phyloP scores from a whole-genome alignment of 2,113 vertebrate species.

The Zosterops lateralis region DNA sequence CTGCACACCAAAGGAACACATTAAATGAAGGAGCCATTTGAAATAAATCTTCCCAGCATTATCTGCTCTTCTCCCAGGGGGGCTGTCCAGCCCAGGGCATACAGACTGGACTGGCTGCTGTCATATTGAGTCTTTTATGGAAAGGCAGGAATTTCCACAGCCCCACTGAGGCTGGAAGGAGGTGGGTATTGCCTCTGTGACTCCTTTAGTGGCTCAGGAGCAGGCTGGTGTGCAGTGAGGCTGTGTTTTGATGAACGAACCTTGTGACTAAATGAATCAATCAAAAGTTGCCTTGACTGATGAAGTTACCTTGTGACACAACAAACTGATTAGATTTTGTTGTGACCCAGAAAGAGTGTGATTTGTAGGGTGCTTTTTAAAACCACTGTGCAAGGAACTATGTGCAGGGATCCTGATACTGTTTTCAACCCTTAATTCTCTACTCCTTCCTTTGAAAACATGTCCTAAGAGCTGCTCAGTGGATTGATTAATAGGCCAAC shows the following conservation, averaged over 20 bases:
- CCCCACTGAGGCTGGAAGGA: neutral
- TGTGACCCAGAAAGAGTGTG: neutral
- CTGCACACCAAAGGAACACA: neutral
- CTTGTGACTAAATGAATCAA: neutral
- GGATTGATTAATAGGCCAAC: neutral
- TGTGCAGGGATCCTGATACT: neutral
- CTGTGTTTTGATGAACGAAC: neutral
- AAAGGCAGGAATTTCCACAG: neutral
- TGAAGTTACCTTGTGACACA: neutral
- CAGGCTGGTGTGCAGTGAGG: neutral
- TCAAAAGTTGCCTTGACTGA: neutral
- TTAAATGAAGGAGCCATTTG: neutral
- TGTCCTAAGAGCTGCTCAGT: neutral
- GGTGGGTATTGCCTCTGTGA: neutral
- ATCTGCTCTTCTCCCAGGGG: neutral
- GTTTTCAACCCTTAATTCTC: neutral
- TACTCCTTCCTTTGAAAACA: neutral
- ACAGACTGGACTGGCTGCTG: neutral
- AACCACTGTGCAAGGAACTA: neutral
- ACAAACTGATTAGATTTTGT: neutral
- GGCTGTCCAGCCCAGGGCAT: neutral
- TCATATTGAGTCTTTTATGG: neutral
- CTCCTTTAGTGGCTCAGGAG: neutral
- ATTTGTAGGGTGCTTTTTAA: neutral
- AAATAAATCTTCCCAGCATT: neutral